Evolutionary conservation across 2,888 invertebrate species (phyloP).

Genomic region (Hymenopus coronatus): DNA sequence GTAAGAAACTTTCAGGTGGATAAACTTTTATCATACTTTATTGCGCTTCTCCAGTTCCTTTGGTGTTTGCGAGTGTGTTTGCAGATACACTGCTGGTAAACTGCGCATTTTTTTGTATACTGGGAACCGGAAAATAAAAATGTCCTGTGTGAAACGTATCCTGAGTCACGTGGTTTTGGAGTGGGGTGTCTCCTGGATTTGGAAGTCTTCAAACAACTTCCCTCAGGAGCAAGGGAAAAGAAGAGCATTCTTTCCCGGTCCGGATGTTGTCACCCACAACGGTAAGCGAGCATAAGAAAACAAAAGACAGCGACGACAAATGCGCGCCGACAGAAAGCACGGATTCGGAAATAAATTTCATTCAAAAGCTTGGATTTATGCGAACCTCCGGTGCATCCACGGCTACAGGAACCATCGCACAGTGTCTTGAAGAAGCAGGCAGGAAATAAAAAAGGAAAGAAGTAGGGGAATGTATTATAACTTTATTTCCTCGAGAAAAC

Average conservation of each 20-base stretch:
- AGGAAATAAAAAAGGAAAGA: conserved; percentile 3
- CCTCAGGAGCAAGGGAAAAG: neutral
- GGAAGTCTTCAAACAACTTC: conserved; percentile 8
- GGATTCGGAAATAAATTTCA: conserved; percentile 27
- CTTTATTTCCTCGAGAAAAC: conserved; percentile 28
- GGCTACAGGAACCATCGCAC: conserved; percentile 20
- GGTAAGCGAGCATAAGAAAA: conserved; percentile 22
- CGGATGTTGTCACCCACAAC: conserved; percentile 24
- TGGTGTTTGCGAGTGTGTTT: neutral
- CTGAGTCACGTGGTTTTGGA: neutral
- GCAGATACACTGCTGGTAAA: neutral
- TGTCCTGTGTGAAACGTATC: neutral
- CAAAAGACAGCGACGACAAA: conserved; percentile 25
- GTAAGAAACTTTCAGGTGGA: neutral
- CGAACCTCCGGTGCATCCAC: conserved; percentile 24
- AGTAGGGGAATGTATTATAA: conserved; percentile 26
- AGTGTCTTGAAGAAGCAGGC: conserved; percentile 9
- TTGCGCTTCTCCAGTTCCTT: neutral
- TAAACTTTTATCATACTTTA: neutral
- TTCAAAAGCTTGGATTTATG: conserved; percentile 23
- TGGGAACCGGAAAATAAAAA: conserved; percentile 9
- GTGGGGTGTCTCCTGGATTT: neutral
- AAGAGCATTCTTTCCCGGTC: neutral
- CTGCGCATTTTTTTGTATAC: neutral
- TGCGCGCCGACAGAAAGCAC: conserved; percentile 12